Conservation (phyloP, 2,888 invertebrate species). For the Acronicta alni region DNA sequence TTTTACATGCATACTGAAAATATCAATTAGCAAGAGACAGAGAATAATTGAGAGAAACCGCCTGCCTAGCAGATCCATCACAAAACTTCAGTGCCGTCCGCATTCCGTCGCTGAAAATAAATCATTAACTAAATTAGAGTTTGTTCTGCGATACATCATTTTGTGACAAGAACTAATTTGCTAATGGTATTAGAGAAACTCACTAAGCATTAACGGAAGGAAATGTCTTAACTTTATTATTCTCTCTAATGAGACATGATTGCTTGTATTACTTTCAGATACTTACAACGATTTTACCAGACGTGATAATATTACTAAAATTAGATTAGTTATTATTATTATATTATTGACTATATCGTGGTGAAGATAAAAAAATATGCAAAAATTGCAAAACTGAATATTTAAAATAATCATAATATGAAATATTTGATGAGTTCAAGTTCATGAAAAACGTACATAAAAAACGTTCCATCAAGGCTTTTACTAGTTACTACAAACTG, state of each 20-base stretch:
- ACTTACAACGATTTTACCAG: background rate
- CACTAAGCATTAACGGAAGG: constrained; percentile 17
- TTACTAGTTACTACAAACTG: background rate
- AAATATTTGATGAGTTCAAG: no score
- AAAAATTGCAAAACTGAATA: no score
- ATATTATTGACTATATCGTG: background rate
- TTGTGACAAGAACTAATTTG: constrained; percentile 55
- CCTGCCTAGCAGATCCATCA: constrained; percentile 71
- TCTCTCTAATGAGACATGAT: constrained; percentile 8
- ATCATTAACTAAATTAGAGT: constrained; percentile 75
- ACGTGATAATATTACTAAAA: background rate
- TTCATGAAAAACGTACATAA: no score
- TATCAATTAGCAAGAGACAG: constrained; percentile 59
- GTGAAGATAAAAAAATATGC: background rate
- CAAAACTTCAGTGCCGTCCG: constrained; percentile 75
- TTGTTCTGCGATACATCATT: constrained; percentile 60
- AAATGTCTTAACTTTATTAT: constrained; percentile 24
- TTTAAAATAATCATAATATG: no score
- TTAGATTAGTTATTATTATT: background rate
- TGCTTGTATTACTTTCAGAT: background rate
- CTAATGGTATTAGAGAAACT: constrained; percentile 51
- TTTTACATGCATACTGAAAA: constrained; percentile 57
- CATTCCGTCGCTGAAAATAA: constrained; percentile 82
- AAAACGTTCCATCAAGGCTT: no score
- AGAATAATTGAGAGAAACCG: constrained; percentile 59